These are phyloP conservation scores for Aporrectodea caliginosa DNA, from an alignment of 1,140 invertebrate genomes.

Conservation along the genomic window DNA sequence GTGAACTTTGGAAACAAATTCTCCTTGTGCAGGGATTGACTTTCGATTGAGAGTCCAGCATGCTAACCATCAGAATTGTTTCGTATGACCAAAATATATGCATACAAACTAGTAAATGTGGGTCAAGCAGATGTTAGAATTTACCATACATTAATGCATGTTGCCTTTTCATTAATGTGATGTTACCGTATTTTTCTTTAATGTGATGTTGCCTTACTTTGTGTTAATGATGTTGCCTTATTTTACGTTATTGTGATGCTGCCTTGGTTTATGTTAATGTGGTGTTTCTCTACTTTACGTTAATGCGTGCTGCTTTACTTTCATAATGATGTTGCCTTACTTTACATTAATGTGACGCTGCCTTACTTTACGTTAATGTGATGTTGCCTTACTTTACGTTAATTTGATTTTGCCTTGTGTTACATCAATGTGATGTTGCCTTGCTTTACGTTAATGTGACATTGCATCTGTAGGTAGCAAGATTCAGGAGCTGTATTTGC, in stretches of 20 bases:
- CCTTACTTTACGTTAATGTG: neutral
- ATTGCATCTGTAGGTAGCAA: slow-evolving; percentile 51
- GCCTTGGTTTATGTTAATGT: no score
- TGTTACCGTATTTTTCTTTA: neutral
- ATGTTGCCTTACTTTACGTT: neutral
- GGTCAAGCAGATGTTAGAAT: no score
- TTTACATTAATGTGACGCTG: neutral
- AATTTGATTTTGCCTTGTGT: neutral
- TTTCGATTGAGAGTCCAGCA: no score
- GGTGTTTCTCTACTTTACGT: neutral
- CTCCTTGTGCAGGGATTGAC: no score
- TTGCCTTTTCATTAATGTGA: neutral
- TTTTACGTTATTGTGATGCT: neutral
- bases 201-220: neutral
- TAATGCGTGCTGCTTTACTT: neutral
- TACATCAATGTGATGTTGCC: neutral
- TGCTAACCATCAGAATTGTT: no score
- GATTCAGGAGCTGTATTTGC: slow-evolving; percentile 81
- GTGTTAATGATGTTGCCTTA: neutral
- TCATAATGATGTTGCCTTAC: neutral
- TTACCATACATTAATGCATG: no score
- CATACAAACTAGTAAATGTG: no score
- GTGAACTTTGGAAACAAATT: no score
- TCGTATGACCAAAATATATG: no score
- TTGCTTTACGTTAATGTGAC: neutral